phyloP scores from a whole-genome alignment of 2,888 invertebrate genomes.

The Kryphioiulus occultus region DNA sequence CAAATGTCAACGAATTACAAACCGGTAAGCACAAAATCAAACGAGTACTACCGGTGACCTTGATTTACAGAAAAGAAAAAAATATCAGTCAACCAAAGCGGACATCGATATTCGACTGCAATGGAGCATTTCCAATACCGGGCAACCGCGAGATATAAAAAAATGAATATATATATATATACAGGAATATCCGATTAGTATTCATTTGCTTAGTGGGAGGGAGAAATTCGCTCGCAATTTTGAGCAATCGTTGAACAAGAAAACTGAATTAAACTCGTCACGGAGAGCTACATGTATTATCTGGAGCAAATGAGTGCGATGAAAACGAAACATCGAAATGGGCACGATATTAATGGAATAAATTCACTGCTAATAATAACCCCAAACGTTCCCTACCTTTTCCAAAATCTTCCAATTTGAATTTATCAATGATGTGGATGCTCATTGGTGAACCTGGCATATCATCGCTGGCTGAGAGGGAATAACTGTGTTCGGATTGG shows the following conservation, averaged over 20 bases:
- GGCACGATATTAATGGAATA: not conserved
- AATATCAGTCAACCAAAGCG: not conserved
- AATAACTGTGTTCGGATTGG: slow-evolving; percentile 93
- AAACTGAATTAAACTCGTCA: not conserved
- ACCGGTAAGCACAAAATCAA: not conserved
- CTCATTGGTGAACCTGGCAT: slow-evolving; percentile 52
- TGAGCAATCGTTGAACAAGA: not conserved
- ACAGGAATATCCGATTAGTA: not conserved
- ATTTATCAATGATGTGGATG: slow-evolving; percentile 51
- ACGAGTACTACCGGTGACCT: not conserved
- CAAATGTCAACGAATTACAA: not conserved
- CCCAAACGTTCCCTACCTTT: slow-evolving; percentile 53
- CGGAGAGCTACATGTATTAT: not conserved
- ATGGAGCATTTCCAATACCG: not conserved
- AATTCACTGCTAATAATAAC: not conserved
- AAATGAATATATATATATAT: no score
- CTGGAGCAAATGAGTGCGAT: not conserved
- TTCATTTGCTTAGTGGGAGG: not conserved
- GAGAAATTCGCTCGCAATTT: not conserved
- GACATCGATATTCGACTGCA: not conserved
- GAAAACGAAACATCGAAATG: not conserved
- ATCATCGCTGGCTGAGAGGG: slow-evolving; percentile 64
- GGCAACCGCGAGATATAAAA: not conserved
- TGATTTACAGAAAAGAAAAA: not conserved
- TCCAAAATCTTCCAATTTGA: slow-evolving; percentile 56